Conservation (phyloP, 2,888 invertebrate species). For the Linnaemya vulpina region DNA sequence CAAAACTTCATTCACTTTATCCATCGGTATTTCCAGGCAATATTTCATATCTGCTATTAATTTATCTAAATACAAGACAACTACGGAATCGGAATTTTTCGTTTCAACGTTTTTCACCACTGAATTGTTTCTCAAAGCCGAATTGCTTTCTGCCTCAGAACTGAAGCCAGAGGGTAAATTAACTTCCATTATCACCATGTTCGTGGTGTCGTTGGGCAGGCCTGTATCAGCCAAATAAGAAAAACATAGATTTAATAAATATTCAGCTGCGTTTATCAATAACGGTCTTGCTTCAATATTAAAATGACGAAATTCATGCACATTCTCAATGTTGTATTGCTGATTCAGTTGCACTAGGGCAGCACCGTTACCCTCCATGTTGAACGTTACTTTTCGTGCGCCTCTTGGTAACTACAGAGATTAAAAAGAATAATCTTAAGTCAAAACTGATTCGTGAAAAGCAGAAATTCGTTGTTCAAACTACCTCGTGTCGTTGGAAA, state of each 20-base stretch:
- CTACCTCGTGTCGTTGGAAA: constrained; percentile 89
- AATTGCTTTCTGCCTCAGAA: constrained; percentile 31
- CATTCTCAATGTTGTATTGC: constrained; percentile 90
- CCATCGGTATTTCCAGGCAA: constrained; percentile 93
- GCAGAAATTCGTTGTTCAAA: background rate
- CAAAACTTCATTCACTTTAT: constrained; percentile 92
- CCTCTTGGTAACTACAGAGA: constrained; percentile 43
- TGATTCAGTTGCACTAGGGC: constrained; percentile 89
- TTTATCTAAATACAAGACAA: constrained; percentile 38
- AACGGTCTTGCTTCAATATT: background rate
- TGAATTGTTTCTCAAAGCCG: background rate
- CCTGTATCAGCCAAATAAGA: background rate
- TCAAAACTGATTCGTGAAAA: background rate
- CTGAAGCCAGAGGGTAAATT: constrained; percentile 92
- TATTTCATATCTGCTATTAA: background rate
- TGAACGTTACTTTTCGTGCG: constrained; percentile 86
- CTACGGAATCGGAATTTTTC: constrained; percentile 24
- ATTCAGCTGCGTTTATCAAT: background rate
- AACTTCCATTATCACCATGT: constrained; percentile 88
- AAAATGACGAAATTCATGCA: constrained; percentile 88
- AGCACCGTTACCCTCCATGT: constrained; percentile 90
- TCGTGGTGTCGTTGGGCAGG: background rate
- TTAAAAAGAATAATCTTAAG: background rate
- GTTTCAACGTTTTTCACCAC: constrained; percentile 24
- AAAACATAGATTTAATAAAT: constrained; percentile 8